These are phyloP conservation scores for Eonycteris spelaea DNA, from an alignment of 2,113 vertebrate species.

Conservation along the genomic window DNA sequence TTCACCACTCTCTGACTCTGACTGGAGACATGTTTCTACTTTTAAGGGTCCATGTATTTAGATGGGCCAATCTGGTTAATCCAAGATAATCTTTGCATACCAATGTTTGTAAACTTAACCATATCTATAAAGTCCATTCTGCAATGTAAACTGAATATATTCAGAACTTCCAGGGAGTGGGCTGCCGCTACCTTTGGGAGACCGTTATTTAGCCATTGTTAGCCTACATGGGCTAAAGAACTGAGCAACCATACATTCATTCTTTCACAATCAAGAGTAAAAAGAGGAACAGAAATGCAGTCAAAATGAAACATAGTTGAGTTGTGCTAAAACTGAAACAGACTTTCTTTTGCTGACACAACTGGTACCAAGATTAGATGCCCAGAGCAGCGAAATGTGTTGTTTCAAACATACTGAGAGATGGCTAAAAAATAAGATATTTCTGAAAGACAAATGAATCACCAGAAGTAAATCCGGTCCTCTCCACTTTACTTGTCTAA, in stretches of 20 bases:
- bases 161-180: not conserved
- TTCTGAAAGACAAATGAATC: not conserved
- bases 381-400: not conserved
- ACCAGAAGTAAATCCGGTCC: not conserved
- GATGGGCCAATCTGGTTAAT: not conserved
- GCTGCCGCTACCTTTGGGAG: not conserved
- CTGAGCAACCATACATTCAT: not conserved
- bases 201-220: not conserved
- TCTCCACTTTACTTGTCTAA: not conserved
- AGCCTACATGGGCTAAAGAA: not conserved
- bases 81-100: not conserved
- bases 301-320: not conserved
- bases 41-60: not conserved
- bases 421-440: not conserved
- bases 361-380: not conserved
- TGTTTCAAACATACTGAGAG: not conserved
- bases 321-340: not conserved
- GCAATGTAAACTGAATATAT: not conserved
- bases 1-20: not conserved
- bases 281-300: not conserved
- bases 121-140: not conserved
- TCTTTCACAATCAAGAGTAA: not conserved
- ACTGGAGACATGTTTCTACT: not conserved
- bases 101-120: not conserved
- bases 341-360: not conserved